A percentile compares a stretch with the other conserved stretches of the same genome.
Evolutionary conservation across 2,888 invertebrate species (phyloP).

Genomic region (Yponomeuta evonymella): DNA sequence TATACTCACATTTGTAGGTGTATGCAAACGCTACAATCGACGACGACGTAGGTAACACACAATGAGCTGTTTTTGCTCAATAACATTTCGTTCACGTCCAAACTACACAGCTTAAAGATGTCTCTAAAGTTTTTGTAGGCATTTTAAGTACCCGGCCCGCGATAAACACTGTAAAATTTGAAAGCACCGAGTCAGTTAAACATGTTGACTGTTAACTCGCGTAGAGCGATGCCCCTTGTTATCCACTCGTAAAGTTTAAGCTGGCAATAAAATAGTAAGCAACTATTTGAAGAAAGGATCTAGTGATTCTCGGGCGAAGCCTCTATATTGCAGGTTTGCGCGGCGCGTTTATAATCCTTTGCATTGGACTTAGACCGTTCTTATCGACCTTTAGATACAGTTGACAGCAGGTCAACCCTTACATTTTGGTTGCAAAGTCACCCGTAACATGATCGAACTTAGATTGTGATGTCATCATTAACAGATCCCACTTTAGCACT

Average conservation of each 20-base stretch:
- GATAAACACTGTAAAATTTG: not conserved
- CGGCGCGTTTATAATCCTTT: not conserved
- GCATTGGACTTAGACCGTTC: not conserved
- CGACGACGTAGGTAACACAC: no score
- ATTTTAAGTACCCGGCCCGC: not conserved
- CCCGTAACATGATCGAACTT: no score
- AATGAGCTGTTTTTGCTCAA: no score
- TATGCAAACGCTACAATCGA: no score
- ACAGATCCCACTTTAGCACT: no score
- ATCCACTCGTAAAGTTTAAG: not conserved
- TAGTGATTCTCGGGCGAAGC: not conserved
- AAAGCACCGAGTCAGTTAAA: not conserved
- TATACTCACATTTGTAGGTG: no score
- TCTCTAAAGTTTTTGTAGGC: not conserved
- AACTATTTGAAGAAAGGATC: slow-evolving; percentile 3
- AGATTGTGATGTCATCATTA: no score
- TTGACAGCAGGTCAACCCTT: no score
- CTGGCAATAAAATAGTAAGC: not conserved
- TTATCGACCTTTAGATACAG: no score
- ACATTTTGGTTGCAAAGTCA: no score
- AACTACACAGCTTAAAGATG: not conserved
- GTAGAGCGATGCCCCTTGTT: not conserved
- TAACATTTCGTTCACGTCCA: not conserved
- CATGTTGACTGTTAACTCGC: not conserved
- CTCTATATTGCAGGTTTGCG: not conserved